These are phyloP conservation scores for Pomatostomus ruficeps DNA, from an alignment of 2,113 vertebrate genomes.

Conservation along the genomic window DNA sequence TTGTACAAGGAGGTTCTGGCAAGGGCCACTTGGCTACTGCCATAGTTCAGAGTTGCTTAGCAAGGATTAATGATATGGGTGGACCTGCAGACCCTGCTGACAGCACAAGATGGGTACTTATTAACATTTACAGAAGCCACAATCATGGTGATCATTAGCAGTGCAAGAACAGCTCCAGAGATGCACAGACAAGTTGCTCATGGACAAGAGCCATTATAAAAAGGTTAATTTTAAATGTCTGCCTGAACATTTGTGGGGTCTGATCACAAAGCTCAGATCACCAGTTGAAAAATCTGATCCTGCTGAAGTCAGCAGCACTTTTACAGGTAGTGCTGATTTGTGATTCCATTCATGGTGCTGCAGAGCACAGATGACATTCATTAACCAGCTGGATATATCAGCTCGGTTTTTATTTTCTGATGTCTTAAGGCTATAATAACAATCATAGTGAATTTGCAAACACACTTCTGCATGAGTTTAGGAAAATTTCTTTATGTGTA, in stretches of 20 bases:
- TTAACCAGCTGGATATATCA: background rate
- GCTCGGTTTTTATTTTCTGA: background rate
- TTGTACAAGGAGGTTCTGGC: background rate
- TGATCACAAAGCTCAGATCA: background rate
- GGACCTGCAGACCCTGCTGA: rapidly evolving
- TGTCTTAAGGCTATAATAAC: background rate
- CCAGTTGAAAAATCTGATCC: background rate
- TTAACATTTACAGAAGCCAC: background rate
- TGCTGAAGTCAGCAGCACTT: background rate
- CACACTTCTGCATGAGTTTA: background rate
- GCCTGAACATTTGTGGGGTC: background rate
- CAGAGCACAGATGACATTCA: background rate
- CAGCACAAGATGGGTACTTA: background rate
- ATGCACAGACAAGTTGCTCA: background rate
- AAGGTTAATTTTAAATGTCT: background rate
- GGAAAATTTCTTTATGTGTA: background rate
- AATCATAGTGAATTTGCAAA: background rate
- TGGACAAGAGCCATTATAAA: background rate
- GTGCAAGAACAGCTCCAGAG: background rate
- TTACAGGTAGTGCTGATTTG: background rate
- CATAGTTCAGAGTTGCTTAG: background rate
- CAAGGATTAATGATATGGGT: background rate
- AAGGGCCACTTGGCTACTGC: background rate
- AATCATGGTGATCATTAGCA: background rate
- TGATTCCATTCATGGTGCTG: background rate